These are phyloP conservation scores for Sitta carolinensis DNA, from an alignment of 2,797 vertebrate genomes.

Conservation along the genomic window DNA sequence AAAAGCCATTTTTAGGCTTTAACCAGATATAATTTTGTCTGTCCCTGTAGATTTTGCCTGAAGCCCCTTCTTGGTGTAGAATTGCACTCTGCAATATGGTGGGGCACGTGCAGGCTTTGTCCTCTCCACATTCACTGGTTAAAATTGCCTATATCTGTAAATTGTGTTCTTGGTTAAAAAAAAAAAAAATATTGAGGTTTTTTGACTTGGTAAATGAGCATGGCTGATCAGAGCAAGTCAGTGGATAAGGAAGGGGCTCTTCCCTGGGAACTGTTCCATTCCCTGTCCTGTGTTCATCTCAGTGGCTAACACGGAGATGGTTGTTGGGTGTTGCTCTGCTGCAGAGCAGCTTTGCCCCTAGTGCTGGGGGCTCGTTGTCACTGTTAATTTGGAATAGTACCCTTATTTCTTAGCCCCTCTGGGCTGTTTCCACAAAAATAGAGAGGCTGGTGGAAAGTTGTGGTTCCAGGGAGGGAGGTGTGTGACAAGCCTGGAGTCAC, in stretches of 20 bases:
- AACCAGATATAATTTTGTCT: neutral
- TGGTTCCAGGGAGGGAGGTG: neutral
- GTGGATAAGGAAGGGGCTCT: neutral
- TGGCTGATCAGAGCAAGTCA: neutral
- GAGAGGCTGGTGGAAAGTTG: neutral
- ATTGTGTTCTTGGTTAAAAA: neutral
- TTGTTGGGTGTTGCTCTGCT: neutral
- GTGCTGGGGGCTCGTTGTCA: neutral
- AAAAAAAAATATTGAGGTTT: neutral
- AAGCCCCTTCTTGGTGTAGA: neutral
- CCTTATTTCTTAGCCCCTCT: neutral
- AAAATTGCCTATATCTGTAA: neutral
- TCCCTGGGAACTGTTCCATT: neutral
- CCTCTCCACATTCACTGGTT: neutral
- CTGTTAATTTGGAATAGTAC: neutral
- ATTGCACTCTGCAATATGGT: neutral
- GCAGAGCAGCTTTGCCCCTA: neutral
- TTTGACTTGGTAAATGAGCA: neutral
- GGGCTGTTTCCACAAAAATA: neutral
- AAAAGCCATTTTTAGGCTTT: neutral
- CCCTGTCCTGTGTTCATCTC: accelerated
- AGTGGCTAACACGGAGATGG: neutral
- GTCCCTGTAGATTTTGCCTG: neutral
- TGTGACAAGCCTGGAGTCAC: neutral
- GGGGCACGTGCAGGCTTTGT: neutral